A percentile compares a stretch with the other conserved stretches of the same genome.
Evolutionary conservation across 2,113 vertebrate genomes (phyloP).

Genomic region (Coptodon rendalli): DNA sequence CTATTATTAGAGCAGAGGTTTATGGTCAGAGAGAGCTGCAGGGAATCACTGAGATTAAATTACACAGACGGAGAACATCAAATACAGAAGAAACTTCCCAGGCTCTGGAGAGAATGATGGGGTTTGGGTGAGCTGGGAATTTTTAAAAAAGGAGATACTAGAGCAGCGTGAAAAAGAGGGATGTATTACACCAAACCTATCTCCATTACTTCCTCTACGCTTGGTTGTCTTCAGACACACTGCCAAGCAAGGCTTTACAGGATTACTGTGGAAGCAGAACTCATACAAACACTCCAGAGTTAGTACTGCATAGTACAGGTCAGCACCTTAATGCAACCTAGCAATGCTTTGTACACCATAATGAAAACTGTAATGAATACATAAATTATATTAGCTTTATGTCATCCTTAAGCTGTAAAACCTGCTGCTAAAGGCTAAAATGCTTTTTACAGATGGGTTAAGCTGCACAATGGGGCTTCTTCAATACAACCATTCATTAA

Average conservation of each 20-base stretch:
- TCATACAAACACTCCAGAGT: background rate
- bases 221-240: background rate
- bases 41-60: slow-evolving; percentile 73
- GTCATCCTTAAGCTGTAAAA: background rate
- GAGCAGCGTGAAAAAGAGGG: background rate
- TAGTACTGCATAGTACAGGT: background rate
- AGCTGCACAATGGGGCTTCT: background rate
- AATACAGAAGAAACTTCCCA: slow-evolving; percentile 58
- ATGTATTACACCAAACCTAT: slow-evolving; percentile 1
- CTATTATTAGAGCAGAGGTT: slow-evolving; percentile 70
- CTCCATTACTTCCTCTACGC: background rate
- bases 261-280: background rate
- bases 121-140: slow-evolving; percentile 16
- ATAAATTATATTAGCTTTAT: background rate
- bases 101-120: slow-evolving; percentile 27
- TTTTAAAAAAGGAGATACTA: background rate
- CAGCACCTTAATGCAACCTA: background rate
- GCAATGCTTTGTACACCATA: background rate
- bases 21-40: slow-evolving; percentile 59
- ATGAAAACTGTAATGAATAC: background rate
- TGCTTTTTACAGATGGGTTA: background rate
- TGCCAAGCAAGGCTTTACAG: background rate
- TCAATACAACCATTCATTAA: background rate
- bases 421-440: background rate
- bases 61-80: slow-evolving; percentile 70